Conservation (phyloP, 2,797 vertebrate species). For the Balearica regulorum region DNA sequence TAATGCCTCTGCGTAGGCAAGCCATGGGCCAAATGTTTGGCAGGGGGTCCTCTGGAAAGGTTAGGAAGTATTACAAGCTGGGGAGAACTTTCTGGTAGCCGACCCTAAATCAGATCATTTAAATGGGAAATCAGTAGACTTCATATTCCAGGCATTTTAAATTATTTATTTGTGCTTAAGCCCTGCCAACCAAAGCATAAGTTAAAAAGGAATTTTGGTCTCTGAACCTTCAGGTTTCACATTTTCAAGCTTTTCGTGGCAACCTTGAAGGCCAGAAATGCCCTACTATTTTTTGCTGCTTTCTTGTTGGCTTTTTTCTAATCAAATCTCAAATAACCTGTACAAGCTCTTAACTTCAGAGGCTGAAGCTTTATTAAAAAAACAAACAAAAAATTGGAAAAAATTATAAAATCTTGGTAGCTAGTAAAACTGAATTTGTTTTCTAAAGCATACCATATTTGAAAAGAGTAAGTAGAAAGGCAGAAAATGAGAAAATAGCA, state of each 20-base stretch:
- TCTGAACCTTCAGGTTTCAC: neutral
- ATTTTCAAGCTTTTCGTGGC: constrained; percentile 1
- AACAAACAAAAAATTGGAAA: neutral
- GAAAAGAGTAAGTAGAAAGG: neutral
- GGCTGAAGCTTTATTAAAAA: neutral
- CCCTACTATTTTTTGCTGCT: neutral
- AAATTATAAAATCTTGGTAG: neutral
- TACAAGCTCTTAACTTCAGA: neutral
- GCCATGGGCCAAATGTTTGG: neutral
- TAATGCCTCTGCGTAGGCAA: neutral
- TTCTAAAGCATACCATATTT: neutral
- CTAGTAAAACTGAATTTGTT: neutral
- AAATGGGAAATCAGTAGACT: neutral
- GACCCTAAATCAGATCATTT: neutral
- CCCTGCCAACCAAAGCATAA: neutral
- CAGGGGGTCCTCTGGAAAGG: neutral
- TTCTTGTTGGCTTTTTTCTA: neutral
- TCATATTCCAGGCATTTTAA: neutral
- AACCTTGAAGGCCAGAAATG: neutral
- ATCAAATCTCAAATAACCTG: neutral
- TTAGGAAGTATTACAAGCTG: neutral
- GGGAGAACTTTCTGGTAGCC: neutral
- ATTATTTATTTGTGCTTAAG: constrained; percentile 14
- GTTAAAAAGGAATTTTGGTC: neutral
- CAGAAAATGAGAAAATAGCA: neutral